Evolutionary conservation across 2,888 invertebrate species (phyloP).

Genomic region (Drosophila kuntzei): DNA sequence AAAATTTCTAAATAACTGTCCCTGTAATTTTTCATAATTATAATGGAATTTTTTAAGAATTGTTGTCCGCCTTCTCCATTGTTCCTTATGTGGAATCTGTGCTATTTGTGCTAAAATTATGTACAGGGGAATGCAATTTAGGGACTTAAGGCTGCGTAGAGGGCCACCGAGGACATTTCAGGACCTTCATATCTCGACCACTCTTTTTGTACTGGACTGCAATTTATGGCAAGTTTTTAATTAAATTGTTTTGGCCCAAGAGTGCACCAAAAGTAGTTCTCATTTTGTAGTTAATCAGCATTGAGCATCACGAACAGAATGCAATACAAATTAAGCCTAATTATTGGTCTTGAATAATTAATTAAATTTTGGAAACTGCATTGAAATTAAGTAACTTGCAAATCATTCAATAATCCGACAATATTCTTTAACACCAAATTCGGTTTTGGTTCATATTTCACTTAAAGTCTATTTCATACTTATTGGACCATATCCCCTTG

Average conservation of each 20-base stretch:
- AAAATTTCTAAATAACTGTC: neutral
- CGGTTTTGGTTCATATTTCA: neutral
- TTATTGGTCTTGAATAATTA: neutral
- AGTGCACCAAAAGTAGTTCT: neutral
- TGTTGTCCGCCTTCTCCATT: neutral
- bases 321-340: neutral
- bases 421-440: neutral
- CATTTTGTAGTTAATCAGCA: neutral
- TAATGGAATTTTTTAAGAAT: neutral
- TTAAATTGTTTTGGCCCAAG: constrained; percentile 56
- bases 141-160: neutral
- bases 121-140: neutral
- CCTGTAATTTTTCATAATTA: neutral
- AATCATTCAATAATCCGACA: neutral
- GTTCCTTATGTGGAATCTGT: neutral
- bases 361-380: neutral
- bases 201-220: constrained; percentile 15
- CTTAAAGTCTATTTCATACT: neutral
- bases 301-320: neutral
- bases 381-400: neutral
- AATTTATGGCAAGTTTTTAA: constrained; percentile 58
- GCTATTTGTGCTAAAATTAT: neutral
- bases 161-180: constrained; percentile 2
- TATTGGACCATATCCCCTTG: neutral
- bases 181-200: constrained; percentile 1